phyloP scores from a whole-genome alignment of 2,113 vertebrate species.

The Phrynocephalus versicolor region DNA sequence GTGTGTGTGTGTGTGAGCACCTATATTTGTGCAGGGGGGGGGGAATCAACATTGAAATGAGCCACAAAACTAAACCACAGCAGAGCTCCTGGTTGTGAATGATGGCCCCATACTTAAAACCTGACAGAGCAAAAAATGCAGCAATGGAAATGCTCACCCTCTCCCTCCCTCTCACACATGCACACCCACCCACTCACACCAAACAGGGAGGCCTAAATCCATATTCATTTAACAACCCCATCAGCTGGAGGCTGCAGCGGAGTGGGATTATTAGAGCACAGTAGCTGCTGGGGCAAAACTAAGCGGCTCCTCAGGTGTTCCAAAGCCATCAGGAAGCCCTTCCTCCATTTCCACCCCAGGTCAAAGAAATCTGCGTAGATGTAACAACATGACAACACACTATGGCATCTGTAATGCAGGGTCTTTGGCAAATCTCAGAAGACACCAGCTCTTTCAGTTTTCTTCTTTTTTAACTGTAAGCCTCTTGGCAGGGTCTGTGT shows the following conservation, averaged over 20 bases:
- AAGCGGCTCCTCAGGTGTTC: slow-evolving; percentile 17
- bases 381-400: not conserved
- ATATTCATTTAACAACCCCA: slow-evolving; percentile 44
- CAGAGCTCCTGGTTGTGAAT: slow-evolving; percentile 34
- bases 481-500: no score
- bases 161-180: slow-evolving; percentile 30
- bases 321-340: slow-evolving; percentile 12
- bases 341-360: slow-evolving; percentile 1
- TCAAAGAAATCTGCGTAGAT: not conserved
- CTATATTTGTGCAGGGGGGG: no score
- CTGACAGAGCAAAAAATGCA: slow-evolving; percentile 39
- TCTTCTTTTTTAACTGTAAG: not conserved
- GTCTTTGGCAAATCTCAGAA: not conserved
- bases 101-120: slow-evolving; percentile 35
- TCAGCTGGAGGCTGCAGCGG: slow-evolving; percentile 41
- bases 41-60: no score
- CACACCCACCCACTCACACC: not conserved
- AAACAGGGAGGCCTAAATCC: slow-evolving; percentile 17
- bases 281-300: slow-evolving; percentile 40
- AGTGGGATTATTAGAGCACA: slow-evolving; percentile 39
- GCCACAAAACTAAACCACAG: not conserved
- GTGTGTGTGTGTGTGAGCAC: no score
- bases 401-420: not conserved
- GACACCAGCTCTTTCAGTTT: not conserved
- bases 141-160: not conserved